Conservation (phyloP, 2,888 invertebrate genomes). For the Cylloceria caligata region DNA sequence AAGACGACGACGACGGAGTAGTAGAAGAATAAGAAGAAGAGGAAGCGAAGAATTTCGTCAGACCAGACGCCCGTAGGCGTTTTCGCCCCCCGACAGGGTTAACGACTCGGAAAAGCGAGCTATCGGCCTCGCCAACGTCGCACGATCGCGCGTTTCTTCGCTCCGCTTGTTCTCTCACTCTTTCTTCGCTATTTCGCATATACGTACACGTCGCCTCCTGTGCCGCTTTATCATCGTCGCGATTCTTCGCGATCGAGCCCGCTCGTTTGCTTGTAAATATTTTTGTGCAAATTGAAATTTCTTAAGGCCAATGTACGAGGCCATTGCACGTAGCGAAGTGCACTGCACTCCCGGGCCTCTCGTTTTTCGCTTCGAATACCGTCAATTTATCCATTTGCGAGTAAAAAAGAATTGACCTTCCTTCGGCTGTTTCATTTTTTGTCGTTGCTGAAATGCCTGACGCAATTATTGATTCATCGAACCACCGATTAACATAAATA, state of each 20-base stretch:
- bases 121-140: conserved; percentile 70
- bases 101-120: conserved; percentile 74
- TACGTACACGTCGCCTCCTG: neutral
- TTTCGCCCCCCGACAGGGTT: conserved; percentile 67
- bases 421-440: neutral
- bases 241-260: conserved; percentile 10
- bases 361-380: neutral
- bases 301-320: conserved; percentile 53
- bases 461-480: neutral
- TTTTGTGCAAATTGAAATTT: conserved; percentile 54
- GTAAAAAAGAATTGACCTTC: neutral
- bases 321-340: conserved; percentile 46
- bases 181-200: conserved; percentile 41
- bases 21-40: conserved; percentile 54
- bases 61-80: conserved; percentile 71
- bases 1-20: conserved; percentile 27
- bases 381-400: conserved; percentile 7
- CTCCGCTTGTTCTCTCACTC: conserved; percentile 60
- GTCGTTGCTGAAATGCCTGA: neutral
- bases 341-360: conserved; percentile 44
- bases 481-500: no score
- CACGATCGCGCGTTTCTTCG: conserved; percentile 68
- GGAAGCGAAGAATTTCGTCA: conserved; percentile 67
- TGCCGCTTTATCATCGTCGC: conserved; percentile 46
- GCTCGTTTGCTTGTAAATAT: conserved; percentile 19